Percentiles rank a stretch among this genome's conserved stretches.
Evolutionary conservation across 2,113 vertebrate species (phyloP).

Genomic region (Arvicanthis niloticus): DNA sequence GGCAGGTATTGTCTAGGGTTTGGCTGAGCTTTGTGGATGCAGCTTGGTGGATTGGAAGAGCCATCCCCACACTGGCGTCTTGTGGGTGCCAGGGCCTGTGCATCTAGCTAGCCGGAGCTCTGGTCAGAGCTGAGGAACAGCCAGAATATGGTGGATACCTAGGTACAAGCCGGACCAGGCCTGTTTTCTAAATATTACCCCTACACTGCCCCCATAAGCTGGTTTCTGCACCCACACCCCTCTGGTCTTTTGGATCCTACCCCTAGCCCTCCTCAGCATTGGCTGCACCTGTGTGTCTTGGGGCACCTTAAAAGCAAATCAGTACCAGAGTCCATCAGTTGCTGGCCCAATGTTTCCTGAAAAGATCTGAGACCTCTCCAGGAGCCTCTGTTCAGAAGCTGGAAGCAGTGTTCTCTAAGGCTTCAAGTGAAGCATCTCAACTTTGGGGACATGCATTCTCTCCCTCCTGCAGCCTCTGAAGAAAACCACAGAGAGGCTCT

Average conservation of each 20-base stretch:
- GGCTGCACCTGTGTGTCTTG: not conserved
- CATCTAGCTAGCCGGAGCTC: too few relatives aligned
- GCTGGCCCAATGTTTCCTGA: not conserved
- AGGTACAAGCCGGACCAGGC: too few relatives aligned
- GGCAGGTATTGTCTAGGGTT: too few relatives aligned
- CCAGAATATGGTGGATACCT: too few relatives aligned
- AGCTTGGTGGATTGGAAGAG: too few relatives aligned
- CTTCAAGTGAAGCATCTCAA: not conserved
- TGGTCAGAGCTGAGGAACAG: too few relatives aligned
- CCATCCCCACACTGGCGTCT: too few relatives aligned
- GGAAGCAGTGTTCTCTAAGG: not conserved
- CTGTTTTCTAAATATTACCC: too few relatives aligned
- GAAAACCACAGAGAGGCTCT: not conserved
- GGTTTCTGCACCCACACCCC: not conserved
- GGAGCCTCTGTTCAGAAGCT: too few relatives aligned
- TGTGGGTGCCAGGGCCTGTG: too few relatives aligned
- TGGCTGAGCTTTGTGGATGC: too few relatives aligned
- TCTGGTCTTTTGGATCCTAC: not conserved
- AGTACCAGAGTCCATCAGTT: not conserved
- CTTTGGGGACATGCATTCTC: not conserved
- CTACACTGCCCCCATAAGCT: too few relatives aligned
- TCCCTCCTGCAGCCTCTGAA: not conserved
- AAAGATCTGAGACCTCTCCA: not conserved
- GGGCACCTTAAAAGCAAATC: not conserved
- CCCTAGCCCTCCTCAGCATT: not conserved